These are phyloP conservation scores for Pocota personata DNA, from an alignment of 2,888 invertebrate genomes.

Conservation along the genomic window DNA sequence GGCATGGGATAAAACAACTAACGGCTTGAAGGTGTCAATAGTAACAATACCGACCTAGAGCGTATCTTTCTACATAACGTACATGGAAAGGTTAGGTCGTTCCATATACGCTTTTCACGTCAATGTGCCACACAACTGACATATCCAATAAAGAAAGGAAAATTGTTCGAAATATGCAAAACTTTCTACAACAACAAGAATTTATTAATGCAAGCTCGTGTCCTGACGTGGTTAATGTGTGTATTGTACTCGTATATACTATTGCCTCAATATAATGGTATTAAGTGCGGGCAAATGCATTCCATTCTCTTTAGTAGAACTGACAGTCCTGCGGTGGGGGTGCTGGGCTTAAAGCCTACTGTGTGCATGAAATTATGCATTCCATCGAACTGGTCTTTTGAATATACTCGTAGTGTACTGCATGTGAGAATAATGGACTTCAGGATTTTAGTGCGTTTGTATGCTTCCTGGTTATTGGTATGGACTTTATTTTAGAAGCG, in stretches of 20 bases:
- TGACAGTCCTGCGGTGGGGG: slow-evolving; percentile 3
- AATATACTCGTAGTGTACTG: background rate
- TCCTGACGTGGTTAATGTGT: background rate
- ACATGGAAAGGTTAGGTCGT: too few species aligned
- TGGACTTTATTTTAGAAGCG: background rate
- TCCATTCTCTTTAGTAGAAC: background rate
- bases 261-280: slow-evolving; percentile 1
- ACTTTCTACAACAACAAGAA: background rate
- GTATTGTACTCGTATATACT: background rate
- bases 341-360: background rate
- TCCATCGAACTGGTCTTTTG: background rate
- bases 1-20: too few species aligned
- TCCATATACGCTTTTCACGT: background rate
- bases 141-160: background rate
- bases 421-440: slow-evolving; percentile 21
- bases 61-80: too few species aligned
- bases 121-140: background rate
- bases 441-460: slow-evolving; percentile 2
- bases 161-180: background rate
- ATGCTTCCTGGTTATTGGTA: background rate
- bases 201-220: slow-evolving; percentile 35
- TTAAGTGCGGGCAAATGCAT: slow-evolving; percentile 29
- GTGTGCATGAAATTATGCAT: slow-evolving; percentile 22
- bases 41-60: too few species aligned
- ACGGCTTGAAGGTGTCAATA: too few species aligned